phyloP scores from a whole-genome alignment of 2,888 invertebrate genomes.

The Fragum sueziense region DNA sequence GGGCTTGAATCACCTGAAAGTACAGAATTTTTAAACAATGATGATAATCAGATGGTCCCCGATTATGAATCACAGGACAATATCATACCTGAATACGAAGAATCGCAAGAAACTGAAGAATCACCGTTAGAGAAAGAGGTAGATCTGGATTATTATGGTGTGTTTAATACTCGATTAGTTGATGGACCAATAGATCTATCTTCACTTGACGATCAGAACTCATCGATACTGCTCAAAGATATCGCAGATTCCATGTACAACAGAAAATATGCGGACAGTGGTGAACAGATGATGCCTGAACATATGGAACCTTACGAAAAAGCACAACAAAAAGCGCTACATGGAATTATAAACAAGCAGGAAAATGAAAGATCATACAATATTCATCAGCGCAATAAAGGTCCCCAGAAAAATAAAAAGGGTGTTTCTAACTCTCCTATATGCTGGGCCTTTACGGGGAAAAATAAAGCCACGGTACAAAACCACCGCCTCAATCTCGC shows the following conservation, averaged over 20 bases:
- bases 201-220: slow-evolving; percentile 45
- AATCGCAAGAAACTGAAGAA: too few relatives aligned
- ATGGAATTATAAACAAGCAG: background rate
- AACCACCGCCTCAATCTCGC: slow-evolving; percentile 63
- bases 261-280: background rate
- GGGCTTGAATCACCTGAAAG: slow-evolving; percentile 12
- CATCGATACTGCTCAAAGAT: slow-evolving; percentile 55
- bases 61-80: background rate
- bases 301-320: background rate
- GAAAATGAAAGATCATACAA: background rate
- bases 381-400: slow-evolving; percentile 19
- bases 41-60: background rate
- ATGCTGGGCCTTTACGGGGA: slow-evolving; percentile 66
- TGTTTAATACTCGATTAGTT: slow-evolving; percentile 55
- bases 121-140: slow-evolving; percentile 18
- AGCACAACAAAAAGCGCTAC: background rate
- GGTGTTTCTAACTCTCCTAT: slow-evolving; percentile 41
- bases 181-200: slow-evolving; percentile 54
- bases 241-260: slow-evolving; percentile 53
- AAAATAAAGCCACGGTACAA: slow-evolving; percentile 62
- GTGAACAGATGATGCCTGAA: background rate
- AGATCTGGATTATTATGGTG: slow-evolving; percentile 55
- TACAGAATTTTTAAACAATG: slow-evolving; percentile 2
- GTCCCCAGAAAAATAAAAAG: slow-evolving; percentile 25
- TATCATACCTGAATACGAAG: background rate